Conservation (phyloP, 1,140 invertebrate species). For the Heliconius nattereri region DNA sequence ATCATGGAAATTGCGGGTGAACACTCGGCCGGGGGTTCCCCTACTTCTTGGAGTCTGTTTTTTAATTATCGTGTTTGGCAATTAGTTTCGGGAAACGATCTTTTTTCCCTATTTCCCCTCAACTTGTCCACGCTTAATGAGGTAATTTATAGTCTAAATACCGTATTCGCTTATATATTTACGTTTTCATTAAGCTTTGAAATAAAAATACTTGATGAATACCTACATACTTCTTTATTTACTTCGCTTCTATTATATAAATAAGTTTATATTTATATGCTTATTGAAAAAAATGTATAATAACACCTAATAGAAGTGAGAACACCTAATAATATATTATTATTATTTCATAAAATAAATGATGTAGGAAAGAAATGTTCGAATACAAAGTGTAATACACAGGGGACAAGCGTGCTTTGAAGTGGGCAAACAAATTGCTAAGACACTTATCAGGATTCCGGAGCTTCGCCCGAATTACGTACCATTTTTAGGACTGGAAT, state of each 20-base stretch:
- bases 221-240: background rate
- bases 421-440: slow-evolving; percentile 72
- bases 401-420: slow-evolving; percentile 56
- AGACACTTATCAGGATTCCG: slow-evolving; percentile 69
- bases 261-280: background rate
- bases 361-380: slow-evolving; percentile 31
- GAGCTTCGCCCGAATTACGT: slow-evolving; percentile 68
- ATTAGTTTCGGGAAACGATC: slow-evolving; percentile 79
- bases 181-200: slow-evolving; percentile 33
- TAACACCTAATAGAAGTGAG: background rate
- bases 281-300: background rate
- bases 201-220: slow-evolving; percentile 30
- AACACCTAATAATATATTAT: background rate
- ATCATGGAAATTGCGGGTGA: slow-evolving; percentile 78
- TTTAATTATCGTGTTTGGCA: slow-evolving; percentile 81
- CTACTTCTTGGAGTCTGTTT: slow-evolving; percentile 72
- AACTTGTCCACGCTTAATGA: slow-evolving; percentile 77
- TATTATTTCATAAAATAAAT: background rate
- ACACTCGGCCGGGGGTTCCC: slow-evolving; percentile 75
- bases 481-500: slow-evolving; percentile 32
- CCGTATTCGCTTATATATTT: slow-evolving; percentile 33
- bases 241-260: background rate
- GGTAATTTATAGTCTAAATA: slow-evolving; percentile 76
- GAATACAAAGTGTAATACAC: slow-evolving; percentile 37
- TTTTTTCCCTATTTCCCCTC: slow-evolving; percentile 64